phyloP scores from a whole-genome alignment of 2,797 vertebrate genomes.

The Ceyx erithaca region DNA sequence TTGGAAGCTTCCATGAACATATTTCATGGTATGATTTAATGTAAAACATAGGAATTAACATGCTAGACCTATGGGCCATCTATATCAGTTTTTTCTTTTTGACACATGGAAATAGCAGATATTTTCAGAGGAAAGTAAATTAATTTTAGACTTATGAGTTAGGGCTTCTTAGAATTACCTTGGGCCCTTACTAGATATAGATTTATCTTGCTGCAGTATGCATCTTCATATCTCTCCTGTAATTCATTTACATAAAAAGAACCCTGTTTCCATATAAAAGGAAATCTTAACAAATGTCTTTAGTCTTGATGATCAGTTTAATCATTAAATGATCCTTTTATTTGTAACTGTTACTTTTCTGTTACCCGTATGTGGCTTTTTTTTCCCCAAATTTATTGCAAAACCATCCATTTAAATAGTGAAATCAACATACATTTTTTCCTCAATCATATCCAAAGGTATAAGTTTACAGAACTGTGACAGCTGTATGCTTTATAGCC shows the following conservation, averaged over 20 bases:
- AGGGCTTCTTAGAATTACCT: neutral
- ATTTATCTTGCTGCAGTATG: neutral
- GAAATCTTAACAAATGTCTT: neutral
- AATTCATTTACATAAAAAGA: neutral
- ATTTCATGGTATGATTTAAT: neutral
- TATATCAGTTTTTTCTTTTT: neutral
- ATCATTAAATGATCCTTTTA: neutral
- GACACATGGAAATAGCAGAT: neutral
- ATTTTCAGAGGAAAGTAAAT: neutral
- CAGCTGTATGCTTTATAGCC: neutral
- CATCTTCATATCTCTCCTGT: neutral
- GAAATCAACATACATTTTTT: neutral
- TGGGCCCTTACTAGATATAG: neutral
- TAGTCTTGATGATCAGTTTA: neutral
- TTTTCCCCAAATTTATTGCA: neutral
- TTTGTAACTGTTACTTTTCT: neutral
- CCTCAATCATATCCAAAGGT: neutral
- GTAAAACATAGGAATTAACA: neutral
- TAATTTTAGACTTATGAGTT: neutral
- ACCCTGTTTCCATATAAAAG: neutral
- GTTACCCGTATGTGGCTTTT: neutral
- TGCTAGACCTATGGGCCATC: neutral
- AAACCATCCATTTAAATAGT: neutral
- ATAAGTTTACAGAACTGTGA: neutral
- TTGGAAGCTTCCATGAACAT: neutral